Base-by-base conservation (phyloP, 2,888 invertebrate species). In the Drosophila paranaensis region DNA sequence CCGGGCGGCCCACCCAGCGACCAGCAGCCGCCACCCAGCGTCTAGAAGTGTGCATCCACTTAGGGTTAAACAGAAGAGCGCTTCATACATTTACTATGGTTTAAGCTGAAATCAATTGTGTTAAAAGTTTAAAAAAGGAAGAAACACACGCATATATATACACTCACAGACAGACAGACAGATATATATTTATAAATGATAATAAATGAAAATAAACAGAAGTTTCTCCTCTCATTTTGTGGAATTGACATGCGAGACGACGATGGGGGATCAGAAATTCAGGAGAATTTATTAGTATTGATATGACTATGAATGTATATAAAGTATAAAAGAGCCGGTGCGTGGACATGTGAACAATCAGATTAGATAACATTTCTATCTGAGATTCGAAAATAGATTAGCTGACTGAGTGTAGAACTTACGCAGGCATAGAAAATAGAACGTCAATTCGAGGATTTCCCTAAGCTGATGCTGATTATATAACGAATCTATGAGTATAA, bases 1-100 rank as follows among this genome's bases (percentile, higher is more conserved):
- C 37, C 68, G 0, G 75, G 75, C 35, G 77, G 77, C 16, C 90
- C 80, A 56, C 50, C 79, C 5, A 55, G 55, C 4, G 54, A 48
- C 13, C 71, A 81, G 9, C 88, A 88, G 50, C 89, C 90, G 0
- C 87, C 87, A 8, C 90, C 87, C 27, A 78, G 71, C 69, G 62
- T 63, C 55, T 88, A 87, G 60, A 64, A 39, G 60, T 50, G 20
- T 45, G 55, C 45, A 54, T n/a, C 35, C 50, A 35, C 16, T 16
- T 56, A 53, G 55, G 60, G 43, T 65, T 65, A 62, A 51, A 57
- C 30, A 51, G 46, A 54, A 30, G 45, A 42, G n/a, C 39, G 50
- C 64, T 53, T 27, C 25, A 39, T 33, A 40, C 56, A 50, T 58
- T 45, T 57, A 45, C 9, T 55, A 55, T 64, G 55, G 66, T 62